phyloP scores from a whole-genome alignment of 2,797 vertebrate species.

The Ficedula albicollis region DNA sequence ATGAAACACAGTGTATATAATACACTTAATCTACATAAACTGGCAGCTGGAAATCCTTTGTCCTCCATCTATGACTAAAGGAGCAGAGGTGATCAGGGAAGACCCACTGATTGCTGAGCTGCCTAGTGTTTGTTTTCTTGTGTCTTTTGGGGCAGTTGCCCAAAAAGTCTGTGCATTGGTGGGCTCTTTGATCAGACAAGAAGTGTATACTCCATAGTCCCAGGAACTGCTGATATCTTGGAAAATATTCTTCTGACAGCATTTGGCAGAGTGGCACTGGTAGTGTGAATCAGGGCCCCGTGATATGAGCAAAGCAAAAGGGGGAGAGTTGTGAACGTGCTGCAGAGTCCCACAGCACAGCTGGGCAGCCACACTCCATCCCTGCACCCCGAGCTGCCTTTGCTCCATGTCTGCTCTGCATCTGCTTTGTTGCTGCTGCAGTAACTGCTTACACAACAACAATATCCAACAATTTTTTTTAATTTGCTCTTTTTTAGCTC shows the following conservation, averaged over 20 bases:
- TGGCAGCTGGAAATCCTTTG: not conserved
- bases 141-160: not conserved
- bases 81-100: not conserved
- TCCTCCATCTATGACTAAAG: not conserved
- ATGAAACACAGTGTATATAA: not conserved
- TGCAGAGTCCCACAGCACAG: not conserved
- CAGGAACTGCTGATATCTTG: not conserved
- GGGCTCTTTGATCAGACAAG: not conserved
- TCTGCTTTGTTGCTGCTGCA: not conserved
- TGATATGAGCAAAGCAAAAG: not conserved
- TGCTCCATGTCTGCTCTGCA: not conserved
- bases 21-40: not conserved
- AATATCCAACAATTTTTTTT: not conserved
- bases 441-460: not conserved
- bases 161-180: not conserved
- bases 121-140: not conserved
- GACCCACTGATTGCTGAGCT: not conserved
- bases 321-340: not conserved
- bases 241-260: not conserved
- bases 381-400: not conserved
- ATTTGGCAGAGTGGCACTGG: not conserved
- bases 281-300: not conserved
- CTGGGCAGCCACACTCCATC: not conserved
- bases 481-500: not conserved
- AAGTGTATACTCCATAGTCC: not conserved